Percentiles rank a stretch among this genome's conserved stretches.
phyloP scores from a whole-genome alignment of 2,888 invertebrate species.

The Muschampia plurimacula region DNA sequence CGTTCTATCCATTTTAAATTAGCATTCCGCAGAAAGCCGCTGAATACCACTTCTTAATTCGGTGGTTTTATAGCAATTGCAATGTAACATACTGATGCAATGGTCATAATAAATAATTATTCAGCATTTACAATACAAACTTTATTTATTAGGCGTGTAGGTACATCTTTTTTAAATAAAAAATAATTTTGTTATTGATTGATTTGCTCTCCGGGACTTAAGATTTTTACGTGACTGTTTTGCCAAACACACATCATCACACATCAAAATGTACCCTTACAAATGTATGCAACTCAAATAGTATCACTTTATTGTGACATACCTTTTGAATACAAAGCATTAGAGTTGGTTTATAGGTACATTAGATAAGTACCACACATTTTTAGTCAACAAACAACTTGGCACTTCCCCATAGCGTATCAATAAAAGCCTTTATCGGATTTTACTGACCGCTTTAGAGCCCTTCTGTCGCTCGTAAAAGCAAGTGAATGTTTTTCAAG shows the following conservation, averaged over 20 bases:
- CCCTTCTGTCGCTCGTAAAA: background rate
- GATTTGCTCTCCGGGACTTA: too few relatives aligned
- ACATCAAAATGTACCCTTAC: too few relatives aligned
- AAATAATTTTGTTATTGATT: too few relatives aligned
- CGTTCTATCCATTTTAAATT: slow-evolving; percentile 1
- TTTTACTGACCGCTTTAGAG: background rate
- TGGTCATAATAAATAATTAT: background rate
- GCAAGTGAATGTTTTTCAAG: slow-evolving; percentile 4
- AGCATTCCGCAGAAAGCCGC: background rate
- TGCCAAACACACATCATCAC: too few relatives aligned
- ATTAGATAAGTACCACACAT: background rate
- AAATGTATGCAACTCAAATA: too few relatives aligned
- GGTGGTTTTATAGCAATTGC: background rate
- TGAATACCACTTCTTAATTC: background rate
- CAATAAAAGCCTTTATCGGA: background rate
- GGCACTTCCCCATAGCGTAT: background rate
- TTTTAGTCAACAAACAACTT: slow-evolving; percentile 1
- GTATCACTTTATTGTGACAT: too few relatives aligned
- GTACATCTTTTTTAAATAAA: too few relatives aligned
- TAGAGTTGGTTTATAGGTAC: too few relatives aligned
- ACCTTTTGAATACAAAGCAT: too few relatives aligned
- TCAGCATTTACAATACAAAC: too few relatives aligned
- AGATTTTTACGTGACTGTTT: too few relatives aligned
- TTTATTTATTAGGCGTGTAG: too few relatives aligned
- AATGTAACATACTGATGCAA: background rate